phyloP scores from a whole-genome alignment of 2,797 vertebrate species.

The Cyprinodon diabolis region DNA sequence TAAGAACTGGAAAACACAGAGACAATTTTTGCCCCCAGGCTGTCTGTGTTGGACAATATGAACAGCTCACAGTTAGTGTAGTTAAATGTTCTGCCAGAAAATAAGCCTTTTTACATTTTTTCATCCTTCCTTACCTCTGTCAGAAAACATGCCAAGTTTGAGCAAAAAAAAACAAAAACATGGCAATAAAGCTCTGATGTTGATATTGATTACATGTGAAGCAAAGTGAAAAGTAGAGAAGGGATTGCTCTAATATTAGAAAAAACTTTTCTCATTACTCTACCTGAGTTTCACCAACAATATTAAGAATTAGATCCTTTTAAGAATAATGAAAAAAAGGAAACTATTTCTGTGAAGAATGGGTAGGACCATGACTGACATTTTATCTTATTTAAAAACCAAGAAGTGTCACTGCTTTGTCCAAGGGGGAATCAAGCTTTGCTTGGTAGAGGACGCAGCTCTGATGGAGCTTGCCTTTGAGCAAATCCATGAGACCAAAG shows the following conservation, averaged over 20 bases:
- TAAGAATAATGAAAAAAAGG: constrained; percentile 66
- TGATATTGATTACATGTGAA: too few species aligned
- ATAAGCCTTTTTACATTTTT: too few species aligned
- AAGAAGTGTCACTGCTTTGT: constrained; percentile 68
- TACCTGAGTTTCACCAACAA: constrained; percentile 40
- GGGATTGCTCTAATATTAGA: constrained; percentile 33
- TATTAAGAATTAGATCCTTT: constrained; percentile 59
- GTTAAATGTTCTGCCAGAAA: too few species aligned
- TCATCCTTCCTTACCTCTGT: too few species aligned
- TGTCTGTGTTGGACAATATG: too few species aligned
- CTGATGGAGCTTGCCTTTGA: constrained; percentile 60
- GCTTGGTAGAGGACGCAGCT: constrained; percentile 42
- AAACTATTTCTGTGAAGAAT: constrained; percentile 46
- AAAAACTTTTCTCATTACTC: constrained; percentile 45
- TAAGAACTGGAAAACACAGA: too few species aligned
- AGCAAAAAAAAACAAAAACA: too few species aligned
- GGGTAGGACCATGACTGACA: constrained; percentile 72
- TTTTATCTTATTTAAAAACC: constrained; percentile 85
- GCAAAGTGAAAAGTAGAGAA: constrained; percentile 26
- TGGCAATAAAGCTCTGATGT: too few species aligned
- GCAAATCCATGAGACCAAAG: constrained; percentile 69
- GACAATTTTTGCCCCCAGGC: too few species aligned
- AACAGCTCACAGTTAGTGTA: too few species aligned
- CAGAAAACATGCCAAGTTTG: too few species aligned
- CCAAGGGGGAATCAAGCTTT: constrained; percentile 45